These are phyloP conservation scores for Lycorma delicatula DNA, from an alignment of 1,140 invertebrate genomes.

Conservation along the genomic window DNA sequence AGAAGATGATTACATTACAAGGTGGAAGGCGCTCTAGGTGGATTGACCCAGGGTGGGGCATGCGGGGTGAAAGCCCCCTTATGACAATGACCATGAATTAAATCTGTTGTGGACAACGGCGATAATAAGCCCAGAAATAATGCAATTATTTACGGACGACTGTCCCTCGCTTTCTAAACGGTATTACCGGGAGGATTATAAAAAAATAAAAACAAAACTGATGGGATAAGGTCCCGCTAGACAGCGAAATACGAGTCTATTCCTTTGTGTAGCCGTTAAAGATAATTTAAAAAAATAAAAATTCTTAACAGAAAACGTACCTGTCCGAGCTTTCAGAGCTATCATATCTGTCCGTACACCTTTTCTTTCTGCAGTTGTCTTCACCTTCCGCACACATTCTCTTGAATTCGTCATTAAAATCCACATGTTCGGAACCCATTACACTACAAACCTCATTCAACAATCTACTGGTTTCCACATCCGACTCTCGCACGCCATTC, in stretches of 20 bases:
- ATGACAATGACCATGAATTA: conserved; percentile 3
- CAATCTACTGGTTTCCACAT: conserved; percentile 6
- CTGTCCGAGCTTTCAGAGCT: conserved; percentile 84
- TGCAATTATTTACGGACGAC: too few relatives aligned
- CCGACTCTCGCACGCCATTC: conserved; percentile 11
- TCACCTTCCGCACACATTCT: conserved; percentile 18
- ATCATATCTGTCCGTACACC: conserved; percentile 78
- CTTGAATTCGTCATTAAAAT: conserved; percentile 12
- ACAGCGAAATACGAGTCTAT: neutral
- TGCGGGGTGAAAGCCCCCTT: neutral
- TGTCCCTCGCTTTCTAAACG: too few relatives aligned
- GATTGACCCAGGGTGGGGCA: neutral
- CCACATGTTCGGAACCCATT: conserved; percentile 17
- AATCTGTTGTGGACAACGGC: neutral
- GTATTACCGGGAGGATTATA: too few relatives aligned
- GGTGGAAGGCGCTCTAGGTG: neutral
- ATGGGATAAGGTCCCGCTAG: neutral
- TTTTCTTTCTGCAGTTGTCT: conserved; percentile 58
- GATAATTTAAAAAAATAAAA: neutral
- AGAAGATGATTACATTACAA: too few relatives aligned
- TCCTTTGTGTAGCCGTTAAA: neutral
- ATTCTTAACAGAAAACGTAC: conserved; percentile 38
- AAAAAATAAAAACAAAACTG: too few relatives aligned
- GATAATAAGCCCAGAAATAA: neutral
- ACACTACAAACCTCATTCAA: conserved; percentile 11